Base-by-base conservation (phyloP, 64 coral and sea anemone species). In the Pachyseris speciosa region DNA sequence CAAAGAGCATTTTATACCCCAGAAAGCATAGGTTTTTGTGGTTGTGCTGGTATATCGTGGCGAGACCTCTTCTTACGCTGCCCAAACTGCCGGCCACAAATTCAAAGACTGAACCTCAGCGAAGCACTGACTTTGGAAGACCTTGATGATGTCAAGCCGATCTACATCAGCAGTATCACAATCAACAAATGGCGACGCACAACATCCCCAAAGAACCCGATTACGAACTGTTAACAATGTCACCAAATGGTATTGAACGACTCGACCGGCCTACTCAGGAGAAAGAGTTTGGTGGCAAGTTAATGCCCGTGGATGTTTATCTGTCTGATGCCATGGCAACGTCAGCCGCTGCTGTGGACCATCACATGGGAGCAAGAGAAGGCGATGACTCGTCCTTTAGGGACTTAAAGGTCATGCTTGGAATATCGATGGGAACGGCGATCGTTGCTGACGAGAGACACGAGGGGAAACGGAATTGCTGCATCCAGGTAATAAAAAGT, bases 321-420 rank as follows among this genome's bases (percentile, higher is more conserved):
- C 53, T 81, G 20, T 81, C 77, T 9, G 77, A 81, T 61, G 77
- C 77, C 52, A 81, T 81, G 77, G 77, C 77, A 60, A 81, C 77
- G 17, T 81, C 77, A 61, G 77, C 77, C 53, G 77, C 77, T 61
- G 77, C 77, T 5, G 77, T 81, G 19, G 77, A 81, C 20, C 77
- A 81, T 81, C 77, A 81, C 51, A 81, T 81, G 77, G 77, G 77
- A 81, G 53, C 51, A 0, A 39, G 33, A 22, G 53, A 81, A 39
- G 53, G 53, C 11, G 53, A 81, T 61, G 53, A 61, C 34, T 51
- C 77, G 20, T 34, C 32, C 48, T 81, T 81, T 40, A 81, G 37
- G 40, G 77, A 81, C 53, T 53, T 81, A 40, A 81, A 81, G 53
- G 77, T 81, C 9, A 81, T 81, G 19, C 77, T 81, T 38, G 77